Evolutionary conservation across 2,888 invertebrate species (phyloP), one percentile per base, ranked within the genome.

Genomic region (Tenodera sinensis): DNA sequence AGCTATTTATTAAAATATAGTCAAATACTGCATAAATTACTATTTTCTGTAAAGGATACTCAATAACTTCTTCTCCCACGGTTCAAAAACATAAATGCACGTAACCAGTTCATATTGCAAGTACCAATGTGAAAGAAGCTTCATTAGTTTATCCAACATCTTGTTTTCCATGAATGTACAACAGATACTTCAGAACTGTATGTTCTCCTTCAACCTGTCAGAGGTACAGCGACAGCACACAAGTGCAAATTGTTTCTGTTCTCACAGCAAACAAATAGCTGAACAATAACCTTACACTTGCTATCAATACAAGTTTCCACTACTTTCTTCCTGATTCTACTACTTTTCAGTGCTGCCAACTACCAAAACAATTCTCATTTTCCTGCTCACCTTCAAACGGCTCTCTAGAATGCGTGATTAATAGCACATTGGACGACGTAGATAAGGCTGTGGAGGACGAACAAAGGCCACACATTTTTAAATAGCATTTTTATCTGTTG

Each of bases 31-130:
- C 4, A 12, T n/a, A 54, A 71, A 20, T 7, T 20, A 30, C 9
- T 8, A 54, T 1, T 71, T 28, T 12, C 3, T 71, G 27, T 82
- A 90, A 91, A 91, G 89, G 89, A 91, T 92, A 94, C 94, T 94
- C 88, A 94, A 93, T 82, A 94, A 91, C 87, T 93, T 93, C 91
- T 93, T 93, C 90, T 94, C 94, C 93, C 93, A 94, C 2, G 94
- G 94, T 91, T 94, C 94, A 91, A 94, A 93, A 93, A 94, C 94
- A 89, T 93, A 93, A 12, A 94, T 92, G 90, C 94, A 93, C 9
- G 94, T 94, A n/a, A 93, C 92, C 90, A 94, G 92, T 90, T 94
- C 93, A 90, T 94, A 94, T 90, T 94, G 93, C 81, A 93, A 92
- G 89, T 93, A 93, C 27, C 93, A 92, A 89, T 92, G 92, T 12